Base-by-base conservation (phyloP, 2,113 vertebrate genomes). In the Papio anubis region DNA sequence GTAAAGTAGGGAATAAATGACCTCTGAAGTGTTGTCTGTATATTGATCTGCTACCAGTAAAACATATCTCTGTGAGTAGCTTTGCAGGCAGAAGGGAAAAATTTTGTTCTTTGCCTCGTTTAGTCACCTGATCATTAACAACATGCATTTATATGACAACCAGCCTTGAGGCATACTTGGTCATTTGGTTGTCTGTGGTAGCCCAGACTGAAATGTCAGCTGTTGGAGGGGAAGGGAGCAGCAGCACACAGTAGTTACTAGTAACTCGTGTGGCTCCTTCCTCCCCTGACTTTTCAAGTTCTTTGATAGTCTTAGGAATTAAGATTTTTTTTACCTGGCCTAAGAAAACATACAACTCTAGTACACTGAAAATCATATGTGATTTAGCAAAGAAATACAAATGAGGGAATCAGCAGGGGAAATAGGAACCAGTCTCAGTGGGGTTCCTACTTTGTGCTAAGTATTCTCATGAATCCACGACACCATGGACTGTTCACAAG, bases 231-330 rank as follows among this genome's bases (percentile, higher is more conserved):
- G 16, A 73, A 59, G 20, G 18, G 17, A 57, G 18, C 25, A 9
- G 21, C 40, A 95, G 73, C 9, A 1, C 45, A 18, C 59, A 72
- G 25, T 20, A 30, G 32, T 40, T 55, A 45, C n/a, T 40, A 82
- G 38, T 76, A 79, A 59, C 18, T 25, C 57, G 55, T 48, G 6
- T 76, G n/a, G 23, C 55, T 48, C 48, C 64, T 84, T 91, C 80
- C 75, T 78, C 59, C 32, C 73, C 52, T 94, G 78, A 57, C n/a
- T 45, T 81, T 61, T 59, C 78, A n/a, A 87, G 25, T 61, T 52
- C 21, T 91, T 70, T 64, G 43, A 84, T 43, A 78, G 45, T 5
- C n/a, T 78, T 93, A 90, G 61, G 88, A 91, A 93, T 93, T 83
- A 76, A 96, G 55, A 43, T 45, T 97, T 66, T 76, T 50, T 72